Base-by-base conservation (phyloP, 2,113 vertebrate genomes). In the Limnothrissa miodon region DNA sequence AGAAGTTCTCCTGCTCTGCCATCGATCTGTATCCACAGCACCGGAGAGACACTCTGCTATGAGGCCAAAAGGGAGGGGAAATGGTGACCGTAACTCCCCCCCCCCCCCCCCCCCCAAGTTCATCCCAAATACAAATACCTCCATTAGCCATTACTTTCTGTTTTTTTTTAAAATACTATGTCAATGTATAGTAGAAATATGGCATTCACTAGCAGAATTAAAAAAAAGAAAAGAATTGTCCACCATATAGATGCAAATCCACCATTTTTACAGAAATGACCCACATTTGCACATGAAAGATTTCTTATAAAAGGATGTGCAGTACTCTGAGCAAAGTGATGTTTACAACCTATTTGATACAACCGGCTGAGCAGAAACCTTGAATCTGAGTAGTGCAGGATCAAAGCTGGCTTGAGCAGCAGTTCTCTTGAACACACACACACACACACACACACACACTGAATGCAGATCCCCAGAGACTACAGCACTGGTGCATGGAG, bases 1-100 rank as follows among this genome's bases (percentile, higher is more conserved):
- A 48, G 36, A 59, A 78, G 80, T 29, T 36, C 15, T 36, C 44
- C 39, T 5, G 42, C 6, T 46, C 79, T 25, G 81, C n/a, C 1
- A 42, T 51, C 36, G 45, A 82, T 80, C 82, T 80, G 84, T 80
- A 80, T 80, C 59, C 85, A 83, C 45, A 42, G 33, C 80, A 82
- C 81, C 80, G 25, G 15, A 80, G 29, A 1, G 21, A 82, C 56
- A 39, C 39, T 33, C 66, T 4, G 66, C 36, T 29, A 74, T 13
- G 29, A 74, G 11, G 33, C 29, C 66, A 36, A 29, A 70, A 70
- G 66, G 15, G 25, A 15, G 66, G 29, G 66, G 11, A 74, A 74
- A 36, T 17, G 11, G 29, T n/a, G n/a, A n/a, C n/a, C n/a, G n/a
- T n/a, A n/a, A n/a, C n/a, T n/a, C n/a, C n/a, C n/a, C n/a, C n/a